Evolutionary conservation across 2,888 invertebrate species (phyloP).

Genomic region (Orthonevra nobilis): DNA sequence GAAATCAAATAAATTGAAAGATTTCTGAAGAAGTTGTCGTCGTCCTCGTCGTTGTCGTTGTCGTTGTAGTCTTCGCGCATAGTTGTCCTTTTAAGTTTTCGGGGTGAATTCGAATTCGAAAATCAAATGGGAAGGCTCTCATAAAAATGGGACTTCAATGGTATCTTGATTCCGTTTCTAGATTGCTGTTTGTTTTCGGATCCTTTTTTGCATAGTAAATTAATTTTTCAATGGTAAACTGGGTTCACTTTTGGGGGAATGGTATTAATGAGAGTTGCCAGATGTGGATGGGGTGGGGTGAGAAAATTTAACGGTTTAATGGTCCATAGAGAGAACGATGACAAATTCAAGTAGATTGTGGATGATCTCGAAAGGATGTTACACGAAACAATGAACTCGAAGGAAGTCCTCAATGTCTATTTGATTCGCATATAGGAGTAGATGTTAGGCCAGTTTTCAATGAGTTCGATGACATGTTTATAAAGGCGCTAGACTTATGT

Average conservation of each 20-base stretch:
- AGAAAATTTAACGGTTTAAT: not conserved
- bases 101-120: too few relatives aligned
- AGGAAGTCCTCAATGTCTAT: too few relatives aligned
- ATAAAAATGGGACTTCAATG: slow-evolving; percentile 13
- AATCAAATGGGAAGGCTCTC: not conserved
- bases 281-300: not conserved
- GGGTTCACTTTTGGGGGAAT: not conserved
- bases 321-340: not conserved
- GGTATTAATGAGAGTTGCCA: not conserved
- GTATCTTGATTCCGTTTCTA: slow-evolving; percentile 15
- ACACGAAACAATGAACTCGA: too few relatives aligned
- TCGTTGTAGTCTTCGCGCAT: not conserved
- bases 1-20: slow-evolving; percentile 45
- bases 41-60: not conserved
- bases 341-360: not conserved
- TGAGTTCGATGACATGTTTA: not conserved
- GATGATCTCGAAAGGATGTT: too few relatives aligned
- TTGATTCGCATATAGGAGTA: too few relatives aligned
- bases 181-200: slow-evolving; percentile 5
- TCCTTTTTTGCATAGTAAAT: not conserved
- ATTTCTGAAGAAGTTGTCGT: slow-evolving; percentile 21
- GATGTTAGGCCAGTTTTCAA: too few relatives aligned
- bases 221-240: not conserved
- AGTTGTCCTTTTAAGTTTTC: not conserved
- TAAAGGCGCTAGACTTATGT: too few relatives aligned